Base-by-base conservation (phyloP, 2,113 vertebrate species). In the Pao palembangensis region DNA sequence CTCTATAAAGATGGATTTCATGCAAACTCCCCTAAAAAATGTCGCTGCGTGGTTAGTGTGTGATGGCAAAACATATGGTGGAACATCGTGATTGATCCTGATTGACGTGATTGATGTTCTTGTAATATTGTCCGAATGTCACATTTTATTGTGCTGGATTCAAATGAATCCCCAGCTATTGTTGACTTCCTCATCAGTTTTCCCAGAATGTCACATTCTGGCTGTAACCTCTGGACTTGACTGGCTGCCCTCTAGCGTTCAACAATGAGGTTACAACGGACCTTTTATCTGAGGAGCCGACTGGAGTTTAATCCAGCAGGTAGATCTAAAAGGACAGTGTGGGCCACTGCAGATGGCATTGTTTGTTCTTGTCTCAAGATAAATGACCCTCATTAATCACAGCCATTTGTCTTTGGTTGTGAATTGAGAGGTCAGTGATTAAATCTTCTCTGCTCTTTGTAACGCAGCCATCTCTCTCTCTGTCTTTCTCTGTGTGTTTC, bases 391-490 rank as follows among this genome's bases (percentile, higher is more conserved):
- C 80, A 76, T 88, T 87, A 81, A 83, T 87, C 83, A 76, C 19
- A 19, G 65, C 61, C 75, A 76, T 85, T 88, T 87, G 77, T 88
- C 72, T 84, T 78, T 50, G 53, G 55, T 72, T 80, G 69, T 78
- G 72, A 75, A 79, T 79, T 66, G 72, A 62, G 82, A 87, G 85
- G 83, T 86, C 85, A 85, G 78, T 76, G 83, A 80, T 87, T 81
- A 86, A 85, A 81, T 61, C 66, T 51, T n/a, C n/a, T n/a, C n/a
- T 73, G 80, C 66, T 79, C 61, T 71, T 69, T 79, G 81, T 56
- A 76, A 58, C 14, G 0, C 6, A 8, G 80, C 77, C 77, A 75
- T 44, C 64, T 68, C 72, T 60, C 51, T 56, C 48, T 42, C 46
- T 63, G 44, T 51, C 46, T 43, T 38, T 54, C 14, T 43, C 38